Percentiles rank a stretch among this genome's conserved stretches.
These are phyloP conservation scores for Sapajus apella DNA, from an alignment of 2,113 vertebrate genomes.

Conservation along the genomic window DNA sequence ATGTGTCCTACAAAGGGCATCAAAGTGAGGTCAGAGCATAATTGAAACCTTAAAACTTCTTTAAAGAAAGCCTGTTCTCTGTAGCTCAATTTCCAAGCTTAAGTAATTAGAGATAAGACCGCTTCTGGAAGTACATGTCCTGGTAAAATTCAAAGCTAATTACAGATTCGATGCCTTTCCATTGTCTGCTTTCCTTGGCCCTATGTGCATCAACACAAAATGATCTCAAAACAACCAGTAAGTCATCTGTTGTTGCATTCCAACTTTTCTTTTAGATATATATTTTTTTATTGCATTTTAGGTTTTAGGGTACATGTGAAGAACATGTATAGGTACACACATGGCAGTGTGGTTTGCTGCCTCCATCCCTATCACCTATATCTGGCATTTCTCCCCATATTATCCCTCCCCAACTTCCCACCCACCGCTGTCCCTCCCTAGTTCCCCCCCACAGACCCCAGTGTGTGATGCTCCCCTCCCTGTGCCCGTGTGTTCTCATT, in stretches of 20 bases:
- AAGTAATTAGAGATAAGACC: background rate
- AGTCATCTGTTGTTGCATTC: background rate
- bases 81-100: slow-evolving; percentile 4
- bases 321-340: too few species aligned
- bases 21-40: background rate
- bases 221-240: background rate
- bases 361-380: too few species aligned
- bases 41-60: background rate
- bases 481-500: too few species aligned
- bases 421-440: too few species aligned
- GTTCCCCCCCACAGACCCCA: too few species aligned
- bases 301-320: too few species aligned
- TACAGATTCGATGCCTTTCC: background rate
- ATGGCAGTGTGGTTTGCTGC: too few species aligned
- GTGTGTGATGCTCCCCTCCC: too few species aligned
- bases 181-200: background rate
- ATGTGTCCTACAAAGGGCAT: background rate
- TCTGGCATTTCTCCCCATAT: too few species aligned
- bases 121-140: background rate
- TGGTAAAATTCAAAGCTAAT: slow-evolving; percentile 6
- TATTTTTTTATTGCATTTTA: too few species aligned
- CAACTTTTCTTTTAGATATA: background rate
- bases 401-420: too few species aligned
- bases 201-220: background rate
- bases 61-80: background rate